A percentile compares a stretch with the other conserved stretches of the same genome.
Conservation (phyloP, 2,888 invertebrate genomes). For the Drosophila fungiperda region DNA sequence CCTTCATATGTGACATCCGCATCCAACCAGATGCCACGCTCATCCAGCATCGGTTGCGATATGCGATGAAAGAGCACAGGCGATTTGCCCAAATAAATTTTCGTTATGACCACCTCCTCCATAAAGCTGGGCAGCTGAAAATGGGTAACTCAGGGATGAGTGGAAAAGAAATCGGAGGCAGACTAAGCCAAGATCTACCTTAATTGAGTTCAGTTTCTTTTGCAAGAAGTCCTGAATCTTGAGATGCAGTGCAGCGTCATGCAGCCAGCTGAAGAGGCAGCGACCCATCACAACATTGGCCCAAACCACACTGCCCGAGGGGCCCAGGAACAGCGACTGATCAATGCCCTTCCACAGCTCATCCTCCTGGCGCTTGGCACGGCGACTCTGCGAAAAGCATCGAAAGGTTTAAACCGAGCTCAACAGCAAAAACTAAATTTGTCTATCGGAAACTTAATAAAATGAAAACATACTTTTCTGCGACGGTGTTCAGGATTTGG, state of each 20-base stretch:
- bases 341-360: conserved; percentile 85
- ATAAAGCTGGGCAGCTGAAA: conserved; percentile 92
- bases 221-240: conserved; percentile 84
- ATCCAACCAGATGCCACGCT: conserved; percentile 94
- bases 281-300: conserved; percentile 84
- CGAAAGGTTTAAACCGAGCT: background rate
- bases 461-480: conserved; percentile 74
- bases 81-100: conserved; percentile 89
- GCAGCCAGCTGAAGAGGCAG: conserved; percentile 82
- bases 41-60: conserved; percentile 89
- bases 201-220: conserved; percentile 84
- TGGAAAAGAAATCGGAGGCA: rapidly evolving
- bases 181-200: conserved; percentile 57
- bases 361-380: conserved; percentile 82
- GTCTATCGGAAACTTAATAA: conserved; percentile 20
- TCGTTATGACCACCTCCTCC: conserved; percentile 90
- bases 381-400: conserved; percentile 71
- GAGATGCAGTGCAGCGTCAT: conserved; percentile 75
- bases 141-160: rapidly evolving
- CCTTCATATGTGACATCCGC: conserved; percentile 92
- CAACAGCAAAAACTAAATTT: background rate
- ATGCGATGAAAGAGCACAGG: conserved; percentile 88
- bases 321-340: conserved; percentile 84
- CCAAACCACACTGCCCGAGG: conserved; percentile 85
- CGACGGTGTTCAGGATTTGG: conserved; percentile 29